Percentiles rank a stretch among this genome's conserved stretches.
phyloP scores from a whole-genome alignment of 2,797 vertebrate species.

The Clarias platycephalus region DNA sequence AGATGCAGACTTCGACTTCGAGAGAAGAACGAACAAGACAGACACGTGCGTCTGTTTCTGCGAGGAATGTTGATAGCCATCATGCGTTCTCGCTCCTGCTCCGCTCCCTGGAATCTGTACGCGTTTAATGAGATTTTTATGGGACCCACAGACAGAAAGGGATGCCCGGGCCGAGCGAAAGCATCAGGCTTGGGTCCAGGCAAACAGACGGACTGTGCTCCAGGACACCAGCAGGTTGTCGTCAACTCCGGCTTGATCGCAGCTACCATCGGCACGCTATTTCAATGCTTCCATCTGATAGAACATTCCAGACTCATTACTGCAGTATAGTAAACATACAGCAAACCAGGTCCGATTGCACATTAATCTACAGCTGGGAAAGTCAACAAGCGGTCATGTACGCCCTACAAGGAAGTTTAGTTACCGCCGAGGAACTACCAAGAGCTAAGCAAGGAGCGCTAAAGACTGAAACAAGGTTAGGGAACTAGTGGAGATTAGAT shows the following conservation, averaged over 20 bases:
- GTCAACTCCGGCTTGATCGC: conserved; percentile 28
- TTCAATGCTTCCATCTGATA: conserved; percentile 44
- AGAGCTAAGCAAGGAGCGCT: neutral
- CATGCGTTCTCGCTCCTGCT: conserved; percentile 39
- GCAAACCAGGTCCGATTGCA: conserved; percentile 40
- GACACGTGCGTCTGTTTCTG: conserved; percentile 49
- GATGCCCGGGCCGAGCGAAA: conserved; percentile 25
- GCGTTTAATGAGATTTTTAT: conserved; percentile 55
- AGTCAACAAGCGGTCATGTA: conserved; percentile 36
- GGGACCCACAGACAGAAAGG: conserved; percentile 41
- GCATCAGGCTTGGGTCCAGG: conserved; percentile 35
- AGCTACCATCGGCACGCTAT: conserved; percentile 20
- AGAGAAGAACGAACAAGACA: conserved; percentile 29
- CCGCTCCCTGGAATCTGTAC: conserved; percentile 36
- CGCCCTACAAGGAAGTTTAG: conserved; percentile 12
- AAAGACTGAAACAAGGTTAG: neutral
- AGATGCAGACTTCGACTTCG: neutral
- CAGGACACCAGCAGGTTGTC: conserved; percentile 24
- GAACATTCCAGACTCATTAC: conserved; percentile 39
- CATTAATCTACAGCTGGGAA: conserved; percentile 27
- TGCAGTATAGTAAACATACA: conserved; percentile 39
- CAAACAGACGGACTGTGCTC: conserved; percentile 20
- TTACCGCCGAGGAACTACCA: neutral
- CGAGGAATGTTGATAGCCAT: conserved; percentile 66
- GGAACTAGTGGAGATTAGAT: neutral